phyloP scores from a whole-genome alignment of 2,113 vertebrate species.

The Oncorhynchus nerka region DNA sequence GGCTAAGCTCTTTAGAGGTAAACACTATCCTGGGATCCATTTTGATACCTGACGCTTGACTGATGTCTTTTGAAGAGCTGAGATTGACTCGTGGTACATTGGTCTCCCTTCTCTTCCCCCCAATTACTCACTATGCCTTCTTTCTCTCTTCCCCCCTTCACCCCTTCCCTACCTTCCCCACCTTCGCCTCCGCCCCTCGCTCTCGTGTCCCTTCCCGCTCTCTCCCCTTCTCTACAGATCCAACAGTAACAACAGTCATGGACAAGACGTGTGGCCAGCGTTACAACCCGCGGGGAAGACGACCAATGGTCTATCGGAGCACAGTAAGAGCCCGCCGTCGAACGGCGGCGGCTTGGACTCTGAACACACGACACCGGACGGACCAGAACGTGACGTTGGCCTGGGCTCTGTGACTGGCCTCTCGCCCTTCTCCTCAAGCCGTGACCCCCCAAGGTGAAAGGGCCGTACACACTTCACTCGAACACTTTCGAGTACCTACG shows the following conservation, averaged over 20 bases:
- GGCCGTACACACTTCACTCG: neutral
- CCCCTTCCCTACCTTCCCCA: no score
- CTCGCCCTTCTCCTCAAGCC: slow-evolving; percentile 53
- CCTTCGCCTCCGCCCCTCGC: no score
- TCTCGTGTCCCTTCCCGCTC: slow-evolving; percentile 4
- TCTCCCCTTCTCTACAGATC: slow-evolving; percentile 60
- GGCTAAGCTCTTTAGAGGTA: no score
- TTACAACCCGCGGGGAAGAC: slow-evolving; percentile 80
- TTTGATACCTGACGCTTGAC: no score
- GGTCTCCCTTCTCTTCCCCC: neutral
- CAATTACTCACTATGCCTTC: no score
- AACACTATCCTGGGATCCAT: no score
- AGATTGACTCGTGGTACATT: neutral
- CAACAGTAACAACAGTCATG: slow-evolving; percentile 75
- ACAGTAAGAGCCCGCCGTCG: slow-evolving; percentile 77
- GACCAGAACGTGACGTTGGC: slow-evolving; percentile 69
- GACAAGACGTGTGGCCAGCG: slow-evolving; percentile 81
- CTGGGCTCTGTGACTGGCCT: slow-evolving; percentile 62
- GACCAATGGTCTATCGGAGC: slow-evolving; percentile 78
- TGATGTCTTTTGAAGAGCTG: neutral
- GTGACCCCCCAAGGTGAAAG: slow-evolving; percentile 54
- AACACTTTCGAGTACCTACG: no score
- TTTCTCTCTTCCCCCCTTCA: no score
- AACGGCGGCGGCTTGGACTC: slow-evolving; percentile 78
- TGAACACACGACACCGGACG: slow-evolving; percentile 80